phyloP scores from a whole-genome alignment of 2,113 vertebrate species.

The Coptodon bakossiorum region DNA sequence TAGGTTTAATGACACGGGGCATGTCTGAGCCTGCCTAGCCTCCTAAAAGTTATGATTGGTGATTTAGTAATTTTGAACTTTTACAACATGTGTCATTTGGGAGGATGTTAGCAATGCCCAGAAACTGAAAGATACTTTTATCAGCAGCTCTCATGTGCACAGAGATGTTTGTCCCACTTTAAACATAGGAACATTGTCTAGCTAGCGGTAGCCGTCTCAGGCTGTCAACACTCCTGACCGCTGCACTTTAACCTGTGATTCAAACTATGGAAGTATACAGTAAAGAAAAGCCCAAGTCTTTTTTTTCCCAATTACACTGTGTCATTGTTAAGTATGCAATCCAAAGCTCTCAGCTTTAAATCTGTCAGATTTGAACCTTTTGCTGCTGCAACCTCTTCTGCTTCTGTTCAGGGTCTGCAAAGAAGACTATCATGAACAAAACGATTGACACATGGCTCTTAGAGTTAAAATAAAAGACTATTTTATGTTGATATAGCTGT shows the following conservation, averaged over 20 bases:
- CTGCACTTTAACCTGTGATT: background rate
- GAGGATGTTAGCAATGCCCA: background rate
- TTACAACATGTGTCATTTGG: background rate
- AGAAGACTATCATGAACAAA: background rate
- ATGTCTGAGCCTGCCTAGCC: background rate
- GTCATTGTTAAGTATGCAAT: background rate
- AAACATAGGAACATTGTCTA: background rate
- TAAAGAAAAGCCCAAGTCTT: background rate
- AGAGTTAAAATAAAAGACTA: background rate
- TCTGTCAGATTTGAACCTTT: background rate
- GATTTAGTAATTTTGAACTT: background rate
- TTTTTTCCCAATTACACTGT: background rate
- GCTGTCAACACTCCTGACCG: background rate
- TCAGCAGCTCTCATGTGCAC: background rate
- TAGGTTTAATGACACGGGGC: background rate
- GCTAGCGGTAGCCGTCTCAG: background rate
- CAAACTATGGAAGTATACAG: background rate
- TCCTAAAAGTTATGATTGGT: background rate
- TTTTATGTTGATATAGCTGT: background rate
- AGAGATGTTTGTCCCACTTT: background rate
- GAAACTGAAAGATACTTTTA: background rate
- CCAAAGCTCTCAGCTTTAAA: background rate
- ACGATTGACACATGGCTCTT: background rate
- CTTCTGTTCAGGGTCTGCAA: background rate
- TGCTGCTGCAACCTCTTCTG: background rate